These are phyloP conservation scores for Brachyistius frenatus DNA, from an alignment of 2,113 vertebrate species.

Conservation along the genomic window DNA sequence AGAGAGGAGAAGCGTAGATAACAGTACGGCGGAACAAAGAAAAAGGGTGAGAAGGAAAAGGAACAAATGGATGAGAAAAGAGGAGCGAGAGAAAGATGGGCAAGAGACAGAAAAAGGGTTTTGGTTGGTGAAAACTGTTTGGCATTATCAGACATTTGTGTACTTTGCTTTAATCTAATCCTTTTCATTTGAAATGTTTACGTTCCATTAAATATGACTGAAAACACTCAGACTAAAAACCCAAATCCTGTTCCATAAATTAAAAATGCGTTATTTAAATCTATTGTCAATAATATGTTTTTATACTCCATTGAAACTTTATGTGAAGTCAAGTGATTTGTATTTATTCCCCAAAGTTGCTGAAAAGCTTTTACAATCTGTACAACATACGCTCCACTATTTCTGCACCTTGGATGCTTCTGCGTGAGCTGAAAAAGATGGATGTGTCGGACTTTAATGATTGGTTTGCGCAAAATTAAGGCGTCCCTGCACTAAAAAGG, in stretches of 20 bases:
- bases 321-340: too few species aligned
- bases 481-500: too few species aligned
- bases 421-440: too few species aligned
- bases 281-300: too few species aligned
- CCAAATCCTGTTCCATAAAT: slow-evolving; percentile 4
- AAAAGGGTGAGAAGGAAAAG: not conserved
- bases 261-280: too few species aligned
- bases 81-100: not conserved
- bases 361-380: too few species aligned
- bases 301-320: not conserved
- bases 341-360: too few species aligned
- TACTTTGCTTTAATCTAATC: slow-evolving; percentile 2
- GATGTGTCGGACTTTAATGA: too few species aligned
- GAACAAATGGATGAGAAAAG: slow-evolving; percentile 4
- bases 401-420: too few species aligned
- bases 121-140: not conserved
- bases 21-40: slow-evolving; percentile 3
- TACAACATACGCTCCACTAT: too few species aligned
- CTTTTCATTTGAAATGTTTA: slow-evolving; percentile 37
- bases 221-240: slow-evolving; percentile 2
- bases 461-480: too few species aligned
- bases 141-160: not conserved
- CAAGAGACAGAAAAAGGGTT: slow-evolving; percentile 15
- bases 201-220: not conserved
- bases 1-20: slow-evolving; percentile 17